Evolutionary conservation across 2,888 invertebrate species (phyloP).

Genomic region (Noctuana brunneofusca): DNA sequence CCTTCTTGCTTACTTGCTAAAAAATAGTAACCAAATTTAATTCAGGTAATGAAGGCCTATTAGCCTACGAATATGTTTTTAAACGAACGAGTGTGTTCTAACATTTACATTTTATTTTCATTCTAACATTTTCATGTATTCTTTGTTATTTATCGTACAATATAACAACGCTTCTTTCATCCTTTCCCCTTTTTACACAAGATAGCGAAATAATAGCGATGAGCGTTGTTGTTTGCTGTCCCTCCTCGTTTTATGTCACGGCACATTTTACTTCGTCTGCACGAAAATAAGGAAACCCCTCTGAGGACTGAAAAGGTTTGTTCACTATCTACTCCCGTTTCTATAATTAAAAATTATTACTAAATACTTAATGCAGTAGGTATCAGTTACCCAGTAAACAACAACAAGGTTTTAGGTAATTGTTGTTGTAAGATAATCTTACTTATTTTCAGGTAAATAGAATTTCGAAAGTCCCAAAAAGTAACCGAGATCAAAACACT

Average conservation of each 20-base stretch:
- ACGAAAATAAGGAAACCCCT: constrained; percentile 4
- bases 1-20: too few relatives aligned
- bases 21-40: too few relatives aligned
- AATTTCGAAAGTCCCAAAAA: too few relatives aligned
- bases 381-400: too few relatives aligned
- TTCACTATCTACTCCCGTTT: background rate
- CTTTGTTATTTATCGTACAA: background rate
- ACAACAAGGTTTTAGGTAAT: too few relatives aligned
- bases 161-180: constrained; percentile 5
- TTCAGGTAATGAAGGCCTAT: too few relatives aligned
- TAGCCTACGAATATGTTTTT: background rate
- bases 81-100: background rate
- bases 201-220: constrained; percentile 1
- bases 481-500: too few relatives aligned
- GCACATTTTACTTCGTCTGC: constrained; percentile 9
- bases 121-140: background rate
- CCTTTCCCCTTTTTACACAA: constrained; percentile 6
- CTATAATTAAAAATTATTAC: background rate
- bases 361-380: too few relatives aligned
- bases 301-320: background rate
- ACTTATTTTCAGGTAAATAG: too few relatives aligned
- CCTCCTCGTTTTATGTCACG: constrained; percentile 1
- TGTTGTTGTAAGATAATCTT: too few relatives aligned
- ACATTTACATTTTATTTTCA: background rate
- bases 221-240: constrained; percentile 3